Evolutionary conservation across 2,888 invertebrate genomes (phyloP), one percentile per base, ranked within the genome.

Genomic region (Eupeodes latifasciatus): DNA sequence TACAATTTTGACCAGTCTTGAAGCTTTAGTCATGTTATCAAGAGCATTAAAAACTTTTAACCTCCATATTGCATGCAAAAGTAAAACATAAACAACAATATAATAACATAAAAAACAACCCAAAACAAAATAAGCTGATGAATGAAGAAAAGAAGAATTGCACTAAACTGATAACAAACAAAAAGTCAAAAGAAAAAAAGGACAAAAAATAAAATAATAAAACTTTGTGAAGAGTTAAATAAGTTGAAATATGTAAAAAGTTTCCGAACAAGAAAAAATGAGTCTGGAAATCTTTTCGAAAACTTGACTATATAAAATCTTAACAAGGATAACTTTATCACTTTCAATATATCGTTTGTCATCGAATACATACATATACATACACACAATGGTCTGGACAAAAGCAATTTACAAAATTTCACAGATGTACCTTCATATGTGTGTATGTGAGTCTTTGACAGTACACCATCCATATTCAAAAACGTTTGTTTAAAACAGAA

Each of bases 321-420:
- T 59, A 72, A 59, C 72, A 72, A 72, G 59, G 72, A 72, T 59
- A 72, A 72, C 72, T 72, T 72, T 72, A 72, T 72, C 72, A 72
- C 72, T 72, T 72, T 72, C 59, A 59, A 72, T 72, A 72, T 59
- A 59, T 72, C 72, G 59, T 72, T 72, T 72, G 72, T 72, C 57
- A 72, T 72, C 57, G 47, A 59, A 59, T 57, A 27, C 27, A 2
- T 57, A 19, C 10, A 10, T 36, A 5, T 47, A 0, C 47, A 2
- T 10, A 53, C 36, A 57, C 57, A 47, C 47, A 72, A 72, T n/a
- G 40, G 47, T 72, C 27, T 47, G 72, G 27, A 59, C 72, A 72
- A 59, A 72, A 59, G 59, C 47, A 59, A 59, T 72, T 72, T 72
- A 34, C 57, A 47, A 72, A 11, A 72, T 72, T 72, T 47, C 72